Percentiles rank a stretch among this genome's conserved stretches.
Conservation (phyloP, 92 coral and sea anemone species). For the Epizoanthus scotinus region DNA sequence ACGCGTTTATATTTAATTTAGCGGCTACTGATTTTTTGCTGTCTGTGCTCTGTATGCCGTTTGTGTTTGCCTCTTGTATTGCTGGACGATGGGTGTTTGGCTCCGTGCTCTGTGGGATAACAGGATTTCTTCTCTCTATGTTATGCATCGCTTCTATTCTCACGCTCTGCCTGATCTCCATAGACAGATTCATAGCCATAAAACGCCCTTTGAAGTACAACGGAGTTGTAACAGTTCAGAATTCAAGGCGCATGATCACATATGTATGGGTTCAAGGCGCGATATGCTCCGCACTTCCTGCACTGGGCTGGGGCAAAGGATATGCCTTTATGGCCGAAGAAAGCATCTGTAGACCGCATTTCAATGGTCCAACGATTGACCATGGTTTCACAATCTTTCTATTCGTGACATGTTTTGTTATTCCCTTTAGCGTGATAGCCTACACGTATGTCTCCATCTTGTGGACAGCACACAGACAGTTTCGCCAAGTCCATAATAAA, state of each 20-base stretch:
- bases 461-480: conserved; percentile 81
- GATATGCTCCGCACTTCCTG: conserved; percentile 70
- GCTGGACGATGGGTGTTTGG: conserved; percentile 80
- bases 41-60: conserved; percentile 78
- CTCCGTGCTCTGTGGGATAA: conserved; percentile 52
- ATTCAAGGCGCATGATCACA: conserved; percentile 52
- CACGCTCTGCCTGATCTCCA: conserved; percentile 70
- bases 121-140: conserved; percentile 76
- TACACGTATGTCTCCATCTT: conserved; percentile 74
- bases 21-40: conserved; percentile 83
- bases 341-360: conserved; percentile 77
- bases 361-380: conserved; percentile 71
- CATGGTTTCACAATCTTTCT: conserved; percentile 83
- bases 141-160: conserved; percentile 79
- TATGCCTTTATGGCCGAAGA: conserved; percentile 59
- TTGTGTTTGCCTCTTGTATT: conserved; percentile 71
- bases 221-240: conserved; percentile 53
- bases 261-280: conserved; percentile 72
- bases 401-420: conserved; percentile 64
- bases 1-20: conserved; percentile 76
- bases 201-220: conserved; percentile 80
- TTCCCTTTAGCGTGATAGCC: conserved; percentile 69
- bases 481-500: conserved; percentile 76
- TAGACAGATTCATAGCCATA: conserved; percentile 84
- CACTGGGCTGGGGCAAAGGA: conserved; percentile 84